Evolutionary conservation across 2,797 vertebrate species (phyloP), one percentile per base, ranked within the genome.

Genomic region (Amazonetta brasiliensis): DNA sequence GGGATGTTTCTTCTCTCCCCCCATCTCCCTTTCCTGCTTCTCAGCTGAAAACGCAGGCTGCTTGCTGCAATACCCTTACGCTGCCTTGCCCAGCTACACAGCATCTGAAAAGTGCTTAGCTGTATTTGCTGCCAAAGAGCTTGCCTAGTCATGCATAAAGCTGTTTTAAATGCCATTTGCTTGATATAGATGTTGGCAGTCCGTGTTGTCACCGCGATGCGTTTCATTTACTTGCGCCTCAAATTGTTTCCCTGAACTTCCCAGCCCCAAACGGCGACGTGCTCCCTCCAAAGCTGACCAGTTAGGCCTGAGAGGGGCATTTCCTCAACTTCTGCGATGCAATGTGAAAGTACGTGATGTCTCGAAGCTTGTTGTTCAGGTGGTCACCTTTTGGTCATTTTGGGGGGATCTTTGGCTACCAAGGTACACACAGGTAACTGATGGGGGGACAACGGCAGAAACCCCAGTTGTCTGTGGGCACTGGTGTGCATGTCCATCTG

Each of bases 111-210:
- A 95, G 89, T 82, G 85, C 91, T 82, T 90, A 60, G 66, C 46
- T 87, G 59, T 37, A 3, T 58, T 59, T 88, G 85, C 91, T 96
- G 92, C 95, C 94, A 96, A 44, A 73, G 73, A 91, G 90, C 87
- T 92, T 94, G 92, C 83, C 95, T 82, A 62, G 80, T 90, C 95
- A 90, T 90, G 91, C 96, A 88, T 31, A 66, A 90, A 90, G 63
- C 90, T 84, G 92, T 72, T 86, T 54, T 60, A 83, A 89, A 84
- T 90, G 89, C 95, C 69, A 9, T 77, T 86, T 52, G 60, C 55
- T 79, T 81, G 72, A 85, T 78, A 37, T 3, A 84, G 88, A 81
- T 55, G 81, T 85, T 95, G 89, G 68, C 6, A 2, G 77, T 67
- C 68, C 23, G 50, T 2, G 18, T 30, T 69, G 81, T 84, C 89